These are phyloP conservation scores for Pollimyrus isidori DNA, from an alignment of 2,113 vertebrate species.

Conservation along the genomic window DNA sequence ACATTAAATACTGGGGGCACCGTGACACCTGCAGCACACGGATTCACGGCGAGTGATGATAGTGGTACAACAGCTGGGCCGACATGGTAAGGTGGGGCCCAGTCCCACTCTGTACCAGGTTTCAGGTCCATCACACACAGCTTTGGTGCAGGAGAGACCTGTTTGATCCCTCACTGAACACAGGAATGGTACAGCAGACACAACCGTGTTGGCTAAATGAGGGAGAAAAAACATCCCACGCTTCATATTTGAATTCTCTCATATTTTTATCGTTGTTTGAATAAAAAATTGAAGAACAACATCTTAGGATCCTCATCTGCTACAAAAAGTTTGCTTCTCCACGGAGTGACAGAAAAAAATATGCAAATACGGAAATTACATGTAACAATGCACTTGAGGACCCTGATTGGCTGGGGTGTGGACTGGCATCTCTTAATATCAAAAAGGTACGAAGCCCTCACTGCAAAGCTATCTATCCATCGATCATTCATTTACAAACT, in stretches of 20 bases:
- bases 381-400: not conserved
- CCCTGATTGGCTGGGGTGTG: slow-evolving; percentile 11
- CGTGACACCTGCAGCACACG: not conserved
- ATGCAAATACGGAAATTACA: not conserved
- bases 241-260: not conserved
- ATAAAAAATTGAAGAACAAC: not conserved
- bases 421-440: slow-evolving; percentile 22
- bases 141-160: not conserved
- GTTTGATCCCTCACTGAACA: not conserved
- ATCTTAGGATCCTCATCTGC: not conserved
- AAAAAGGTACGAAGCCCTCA: slow-evolving; percentile 24
- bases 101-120: not conserved
- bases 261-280: not conserved
- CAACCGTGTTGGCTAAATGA: not conserved
- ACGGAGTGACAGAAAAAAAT: not conserved
- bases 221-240: not conserved
- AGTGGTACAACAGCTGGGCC: not conserved
- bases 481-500: slow-evolving; percentile 32
- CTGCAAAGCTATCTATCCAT: slow-evolving; percentile 25
- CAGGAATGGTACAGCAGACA: not conserved
- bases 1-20: not conserved
- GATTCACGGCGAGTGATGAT: not conserved
- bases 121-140: not conserved
- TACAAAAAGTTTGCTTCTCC: not conserved
- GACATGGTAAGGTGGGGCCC: not conserved